Evolutionary conservation across 1,140 invertebrate species (phyloP), one percentile per base, ranked within the genome.

Genomic region (Ooceraea biroi): DNA sequence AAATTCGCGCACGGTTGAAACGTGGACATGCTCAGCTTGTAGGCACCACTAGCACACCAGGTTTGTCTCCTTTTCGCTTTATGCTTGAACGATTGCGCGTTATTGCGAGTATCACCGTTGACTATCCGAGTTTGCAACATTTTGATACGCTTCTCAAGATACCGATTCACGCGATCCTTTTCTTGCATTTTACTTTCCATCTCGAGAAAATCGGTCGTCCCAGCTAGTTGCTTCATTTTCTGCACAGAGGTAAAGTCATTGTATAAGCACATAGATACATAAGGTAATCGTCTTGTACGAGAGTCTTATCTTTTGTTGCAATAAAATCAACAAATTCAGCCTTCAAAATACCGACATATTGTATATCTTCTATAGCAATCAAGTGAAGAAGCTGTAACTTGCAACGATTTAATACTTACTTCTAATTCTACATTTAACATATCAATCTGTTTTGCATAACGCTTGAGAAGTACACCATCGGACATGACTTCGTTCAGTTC

Each of bases 401-500:
- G n/a, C n/a, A n/a, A n/a, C n/a, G 7, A 30, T n/a, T 52, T 72
- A n/a, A 82, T 8, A 73, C 22, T 68, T 85, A 92, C 93, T 84
- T 95, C 90, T 11, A 96, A 89, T 83, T 95, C 92, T 71, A 90
- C 60, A 63, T 94, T 91, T 0, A 96, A 91, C 82, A 93, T 93
- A 11, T 93, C 85, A 57, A 96, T 93, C 82, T 95, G 92, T 74
- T 93, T 95, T 30, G 92, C 91, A 82, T 95, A 95, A 27, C 94
- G 94, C 90, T 96, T 96, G 58, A 97, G 94, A 90, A 97, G 95
- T 0, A 96, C 96, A 3, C 95, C 94, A 72, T 97, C 95, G 0
- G 95, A 96, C 12, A 96, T 91, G 0, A 97, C 95, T 87, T 96
- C 96, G 90, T 98, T 98, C 0, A 97, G 93, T 74, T 96, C 94